Conservation (phyloP, 2,888 invertebrate genomes). For the Parapristionchus giblindavisi region DNA sequence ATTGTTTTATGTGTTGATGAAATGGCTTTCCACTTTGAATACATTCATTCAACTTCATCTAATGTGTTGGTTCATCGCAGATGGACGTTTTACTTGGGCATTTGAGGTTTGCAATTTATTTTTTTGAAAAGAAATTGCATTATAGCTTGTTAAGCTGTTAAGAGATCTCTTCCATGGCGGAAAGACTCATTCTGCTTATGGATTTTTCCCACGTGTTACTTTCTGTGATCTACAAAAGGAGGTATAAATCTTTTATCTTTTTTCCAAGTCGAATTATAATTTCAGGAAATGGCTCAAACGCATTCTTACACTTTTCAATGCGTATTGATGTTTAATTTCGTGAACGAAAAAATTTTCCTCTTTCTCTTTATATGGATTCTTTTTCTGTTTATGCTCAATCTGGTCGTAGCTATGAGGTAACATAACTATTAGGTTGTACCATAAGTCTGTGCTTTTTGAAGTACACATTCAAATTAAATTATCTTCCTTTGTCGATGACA, state of each 20-base stretch:
- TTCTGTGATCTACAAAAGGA: neutral
- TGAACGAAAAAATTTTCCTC: constrained; percentile 6
- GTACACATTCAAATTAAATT: no score
- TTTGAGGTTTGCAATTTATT: neutral
- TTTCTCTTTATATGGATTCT: constrained; percentile 2
- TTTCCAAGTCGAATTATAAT: neutral
- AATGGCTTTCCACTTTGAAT: constrained; percentile 5
- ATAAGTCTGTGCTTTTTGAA: no score
- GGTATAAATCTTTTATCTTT: neutral
- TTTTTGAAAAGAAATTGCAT: neutral
- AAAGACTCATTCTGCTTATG: neutral
- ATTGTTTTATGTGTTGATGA: neutral
- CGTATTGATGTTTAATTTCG: constrained; percentile 8
- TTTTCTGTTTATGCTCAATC: constrained; percentile 2
- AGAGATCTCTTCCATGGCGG: neutral
- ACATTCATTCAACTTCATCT: neutral
- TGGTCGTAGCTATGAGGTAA: neutral
- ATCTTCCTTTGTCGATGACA: no score
- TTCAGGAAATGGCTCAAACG: constrained; percentile 5
- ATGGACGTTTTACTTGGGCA: neutral
- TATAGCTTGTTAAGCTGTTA: neutral
- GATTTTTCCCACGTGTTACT: constrained; percentile 6
- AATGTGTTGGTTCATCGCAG: constrained; percentile 12
- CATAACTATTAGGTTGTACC: no score
- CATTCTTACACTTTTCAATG: constrained; percentile 6